Evolutionary conservation across 2,888 invertebrate species (phyloP).

Genomic region (Strigamia transsilvanica): DNA sequence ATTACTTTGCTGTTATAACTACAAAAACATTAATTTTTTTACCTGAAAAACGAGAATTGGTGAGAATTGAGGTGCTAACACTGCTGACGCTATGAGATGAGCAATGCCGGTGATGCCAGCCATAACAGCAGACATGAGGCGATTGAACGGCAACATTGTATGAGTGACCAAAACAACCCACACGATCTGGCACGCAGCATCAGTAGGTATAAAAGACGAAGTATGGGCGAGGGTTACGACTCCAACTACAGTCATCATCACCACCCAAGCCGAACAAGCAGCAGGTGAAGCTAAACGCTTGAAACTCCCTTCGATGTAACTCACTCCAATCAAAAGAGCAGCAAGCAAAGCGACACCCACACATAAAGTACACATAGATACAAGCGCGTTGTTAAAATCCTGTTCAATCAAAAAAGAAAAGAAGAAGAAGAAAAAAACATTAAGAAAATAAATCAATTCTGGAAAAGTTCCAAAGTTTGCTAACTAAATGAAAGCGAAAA

Average conservation of each 20-base stretch:
- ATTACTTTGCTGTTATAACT: constrained; percentile 64
- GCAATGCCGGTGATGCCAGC: constrained; percentile 75
- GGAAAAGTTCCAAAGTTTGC: neutral
- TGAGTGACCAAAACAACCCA: constrained; percentile 81
- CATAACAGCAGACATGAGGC: constrained; percentile 74
- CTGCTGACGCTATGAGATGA: constrained; percentile 72
- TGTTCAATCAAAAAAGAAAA: constrained; percentile 9
- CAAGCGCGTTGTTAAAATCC: constrained; percentile 52
- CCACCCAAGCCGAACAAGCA: constrained; percentile 62
- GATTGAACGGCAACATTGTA: constrained; percentile 84
- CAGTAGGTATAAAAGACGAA: constrained; percentile 67
- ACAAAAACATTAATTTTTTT: constrained; percentile 57
- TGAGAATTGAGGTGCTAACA: constrained; percentile 62
- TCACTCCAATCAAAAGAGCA: constrained; percentile 56
- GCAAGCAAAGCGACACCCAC: constrained; percentile 54
- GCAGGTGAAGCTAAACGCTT: constrained; percentile 56
- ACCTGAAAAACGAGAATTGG: constrained; percentile 12
- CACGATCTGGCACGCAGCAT: constrained; percentile 72
- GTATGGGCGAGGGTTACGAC: constrained; percentile 70
- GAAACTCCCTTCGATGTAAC: constrained; percentile 57
- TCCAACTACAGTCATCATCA: constrained; percentile 71
- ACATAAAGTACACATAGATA: constrained; percentile 43
- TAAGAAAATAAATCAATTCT: no score
- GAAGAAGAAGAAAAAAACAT: neutral
- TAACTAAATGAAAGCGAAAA: neutral